phyloP scores from a whole-genome alignment of 1,140 invertebrate species.

The Ceratoteleas bidentatus region DNA sequence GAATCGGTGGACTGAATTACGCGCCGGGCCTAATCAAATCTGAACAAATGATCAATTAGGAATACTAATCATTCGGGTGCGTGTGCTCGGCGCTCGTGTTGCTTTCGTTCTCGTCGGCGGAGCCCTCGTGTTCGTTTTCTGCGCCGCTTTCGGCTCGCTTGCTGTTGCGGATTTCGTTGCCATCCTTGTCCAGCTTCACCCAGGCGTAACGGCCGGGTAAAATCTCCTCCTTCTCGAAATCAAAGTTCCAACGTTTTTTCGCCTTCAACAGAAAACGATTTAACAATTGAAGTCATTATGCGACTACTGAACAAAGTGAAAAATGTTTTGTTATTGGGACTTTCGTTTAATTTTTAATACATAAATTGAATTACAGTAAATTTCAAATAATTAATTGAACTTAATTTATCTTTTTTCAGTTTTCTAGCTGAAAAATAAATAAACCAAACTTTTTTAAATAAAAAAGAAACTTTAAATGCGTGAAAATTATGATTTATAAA shows the following conservation, averaged over 20 bases:
- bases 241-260: constrained; percentile 76
- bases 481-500: too few species aligned
- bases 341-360: too few species aligned
- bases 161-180: constrained; percentile 51
- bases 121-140: constrained; percentile 29
- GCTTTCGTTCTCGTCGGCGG: constrained; percentile 19
- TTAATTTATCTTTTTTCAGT: too few species aligned
- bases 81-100: constrained; percentile 22
- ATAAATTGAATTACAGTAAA: too few species aligned
- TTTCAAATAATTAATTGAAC: too few species aligned
- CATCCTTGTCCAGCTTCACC: constrained; percentile 69
- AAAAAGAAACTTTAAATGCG: too few species aligned
- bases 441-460: too few species aligned
- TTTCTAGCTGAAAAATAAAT: too few species aligned
- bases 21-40: constrained; percentile 42
- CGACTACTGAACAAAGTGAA: too few species aligned
- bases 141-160: constrained; percentile 35
- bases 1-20: constrained; percentile 18
- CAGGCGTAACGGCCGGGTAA: constrained; percentile 72
- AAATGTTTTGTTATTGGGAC: too few species aligned
- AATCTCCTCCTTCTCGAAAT: constrained; percentile 74
- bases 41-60: constrained; percentile 57
- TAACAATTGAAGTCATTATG: background rate
- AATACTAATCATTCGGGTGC: constrained; percentile 42
- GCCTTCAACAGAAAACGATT: constrained; percentile 57